Evolutionary conservation across 2,888 invertebrate species (phyloP), one percentile per base, ranked within the genome.

Genomic region (Watsonalla binaria): DNA sequence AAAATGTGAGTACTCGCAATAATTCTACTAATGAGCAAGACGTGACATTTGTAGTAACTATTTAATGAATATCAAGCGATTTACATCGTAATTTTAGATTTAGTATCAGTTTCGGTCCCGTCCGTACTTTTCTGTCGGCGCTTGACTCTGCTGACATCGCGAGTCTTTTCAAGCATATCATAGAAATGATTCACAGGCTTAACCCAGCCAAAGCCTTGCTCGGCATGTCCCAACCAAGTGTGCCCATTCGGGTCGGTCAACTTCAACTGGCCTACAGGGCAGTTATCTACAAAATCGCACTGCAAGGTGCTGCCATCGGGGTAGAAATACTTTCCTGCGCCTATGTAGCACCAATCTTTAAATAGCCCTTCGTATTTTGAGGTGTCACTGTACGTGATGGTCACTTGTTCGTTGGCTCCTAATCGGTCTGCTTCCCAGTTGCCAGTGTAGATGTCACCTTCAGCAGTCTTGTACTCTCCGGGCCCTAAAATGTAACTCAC

Each of bases 401-500:
- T 68, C 0, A 83, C 80, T 13, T 76, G 77, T 39, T 80, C 80
- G 51, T 56, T 71, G 15, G 77, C 79, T 0, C 79, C 77, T 4
- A 93, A 74, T 51, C 83, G 83, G 66, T 94, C 93, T 9, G 80
- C 71, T 0, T 90, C 86, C 94, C 94, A 94, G 4, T 63, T 63
- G 6, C 92, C 93, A 33, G 76, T 66, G 69, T 94, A 94, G 0
- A 66, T 66, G 62, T 94, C 93, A 0, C 92, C 92, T 65, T 93
- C 93, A 6, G 89, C 89, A 0, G 93, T 93, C 4, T 67, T 86
- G 63, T 94, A 94, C 9, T 78, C 74, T 7, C 94, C 94, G 0
- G 63, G 71, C 5, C 92, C 92, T 91, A 53, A 51, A 59, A 65
- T 46, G 33, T 53, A 5, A n/a, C 2, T 0, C 37, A 37, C 8